Evolutionary conservation across 2,797 vertebrate species (phyloP).

Genomic region (Chiloscyllium punctatum): DNA sequence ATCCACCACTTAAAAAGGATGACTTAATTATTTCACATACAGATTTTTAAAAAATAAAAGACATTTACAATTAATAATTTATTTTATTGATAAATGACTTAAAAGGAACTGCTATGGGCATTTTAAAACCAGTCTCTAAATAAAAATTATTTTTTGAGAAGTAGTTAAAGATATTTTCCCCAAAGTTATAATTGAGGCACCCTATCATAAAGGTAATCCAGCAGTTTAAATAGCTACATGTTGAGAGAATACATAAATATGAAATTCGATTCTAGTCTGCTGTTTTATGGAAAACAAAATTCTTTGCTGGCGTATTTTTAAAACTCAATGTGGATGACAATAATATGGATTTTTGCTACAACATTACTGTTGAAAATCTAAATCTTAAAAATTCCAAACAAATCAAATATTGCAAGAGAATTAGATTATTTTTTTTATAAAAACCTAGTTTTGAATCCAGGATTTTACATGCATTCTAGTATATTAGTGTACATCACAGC

Average conservation of each 20-base stretch:
- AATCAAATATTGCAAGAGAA: neutral
- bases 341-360: neutral
- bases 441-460: neutral
- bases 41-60: neutral
- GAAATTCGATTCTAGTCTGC: neutral
- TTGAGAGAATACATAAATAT: neutral
- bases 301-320: neutral
- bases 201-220: neutral
- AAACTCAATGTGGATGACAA: neutral
- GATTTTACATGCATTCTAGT: neutral
- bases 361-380: neutral
- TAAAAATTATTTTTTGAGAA: neutral
- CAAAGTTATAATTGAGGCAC: neutral
- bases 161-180: neutral
- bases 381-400: neutral
- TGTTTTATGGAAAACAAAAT: neutral
- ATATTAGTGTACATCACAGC: neutral
- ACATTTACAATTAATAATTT: neutral
- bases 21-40: neutral
- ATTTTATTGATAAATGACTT: neutral
- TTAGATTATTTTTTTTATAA: neutral
- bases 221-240: neutral
- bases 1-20: neutral
- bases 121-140: neutral
- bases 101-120: neutral